Evolutionary conservation across 1,140 invertebrate genomes (phyloP), one percentile per base, ranked within the genome.

Genomic region (Himalopsyche phryganea): DNA sequence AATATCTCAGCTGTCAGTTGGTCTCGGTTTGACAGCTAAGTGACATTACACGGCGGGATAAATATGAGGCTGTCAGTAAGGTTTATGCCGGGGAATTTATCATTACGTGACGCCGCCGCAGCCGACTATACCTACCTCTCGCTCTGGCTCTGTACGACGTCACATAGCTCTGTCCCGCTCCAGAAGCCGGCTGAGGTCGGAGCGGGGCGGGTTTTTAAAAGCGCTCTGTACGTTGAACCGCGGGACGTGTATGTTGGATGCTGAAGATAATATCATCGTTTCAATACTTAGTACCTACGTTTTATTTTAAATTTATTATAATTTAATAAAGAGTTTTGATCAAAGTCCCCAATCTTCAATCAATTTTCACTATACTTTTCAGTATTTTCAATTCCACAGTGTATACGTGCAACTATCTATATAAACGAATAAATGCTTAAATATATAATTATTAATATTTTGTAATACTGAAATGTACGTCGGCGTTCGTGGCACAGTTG

Each of bases 41-140:
- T 65, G 63, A 65, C 63, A 65, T 65, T 65, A 65, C 63, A 61
- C 59, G 63, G 59, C 59, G 63, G 63, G 54, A 65, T 65, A 65
- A 65, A 65, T 65, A 65, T 65, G 63, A 61, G 63, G 41, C 63
- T 61, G 63, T 65, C 63, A 65, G 35, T 52, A 53, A 58, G 59
- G 46, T 61, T 65, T 61, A 65, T 65, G 50, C 59, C 54, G 55
- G 59, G 49, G 50, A 54, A 61, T 65, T 65, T 65, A 65, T 65
- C 63, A 65, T 65, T 61, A 61, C 60, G 59, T 50, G 52, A 50
- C 40, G 59, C 59, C 40, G 41, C 50, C 46, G 35, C 45, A 41
- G 28, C n/a, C 36, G 54, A 28, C 23, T 28, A 7, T 23, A 1
- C 48, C 50, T 42, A 46, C 11, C 38, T 60, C 51, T 13, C 42